Conservation (phyloP, 2,113 vertebrate species). For the Pseudopipra pipra region DNA sequence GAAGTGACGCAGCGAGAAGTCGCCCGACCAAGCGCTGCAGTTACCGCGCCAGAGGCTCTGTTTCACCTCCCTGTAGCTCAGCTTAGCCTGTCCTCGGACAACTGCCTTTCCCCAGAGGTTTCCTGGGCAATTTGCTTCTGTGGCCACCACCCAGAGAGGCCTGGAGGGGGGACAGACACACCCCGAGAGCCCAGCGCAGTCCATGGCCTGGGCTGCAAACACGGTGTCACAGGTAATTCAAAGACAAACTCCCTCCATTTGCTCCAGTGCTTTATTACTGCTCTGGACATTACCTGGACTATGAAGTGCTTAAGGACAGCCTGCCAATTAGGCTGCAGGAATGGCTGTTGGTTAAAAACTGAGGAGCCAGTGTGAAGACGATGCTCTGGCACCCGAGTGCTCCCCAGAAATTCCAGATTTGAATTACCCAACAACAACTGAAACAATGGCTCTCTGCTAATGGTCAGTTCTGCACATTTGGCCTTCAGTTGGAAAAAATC, state of each 20-base stretch:
- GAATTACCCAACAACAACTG: not conserved
- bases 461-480: not conserved
- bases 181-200: not conserved
- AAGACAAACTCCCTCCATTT: not conserved
- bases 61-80: not conserved
- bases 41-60: not conserved
- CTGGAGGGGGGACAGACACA: not conserved
- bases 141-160: not conserved
- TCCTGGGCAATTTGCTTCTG: not conserved
- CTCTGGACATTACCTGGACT: constrained; percentile 9
- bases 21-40: not conserved
- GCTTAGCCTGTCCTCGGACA: not conserved
- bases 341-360: not conserved
- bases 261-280: not conserved
- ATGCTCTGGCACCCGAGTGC: not conserved
- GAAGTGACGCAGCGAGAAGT: not conserved
- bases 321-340: not conserved
- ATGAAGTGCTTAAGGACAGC: not conserved
- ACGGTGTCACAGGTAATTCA: not conserved
- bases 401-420: not conserved
- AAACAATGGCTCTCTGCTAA: not conserved
- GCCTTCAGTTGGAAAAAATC: not conserved
- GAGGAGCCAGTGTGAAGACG: not conserved
- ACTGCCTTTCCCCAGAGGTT: not conserved
- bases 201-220: not conserved